Conservation (phyloP, 1,140 invertebrate genomes). For the Calliphora vicina region DNA sequence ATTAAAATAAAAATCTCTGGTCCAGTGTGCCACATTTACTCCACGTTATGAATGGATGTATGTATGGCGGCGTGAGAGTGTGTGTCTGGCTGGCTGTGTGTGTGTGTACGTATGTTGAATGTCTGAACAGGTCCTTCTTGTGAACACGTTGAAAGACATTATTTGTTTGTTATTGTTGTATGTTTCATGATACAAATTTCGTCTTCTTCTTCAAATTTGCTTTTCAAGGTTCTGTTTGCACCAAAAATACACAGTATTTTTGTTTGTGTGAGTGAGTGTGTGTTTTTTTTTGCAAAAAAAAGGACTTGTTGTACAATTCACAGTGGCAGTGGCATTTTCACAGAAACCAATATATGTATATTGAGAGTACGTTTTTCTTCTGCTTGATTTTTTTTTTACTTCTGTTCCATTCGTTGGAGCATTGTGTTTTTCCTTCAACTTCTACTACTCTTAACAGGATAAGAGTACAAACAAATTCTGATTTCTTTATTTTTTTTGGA, state of each 20-base stretch:
- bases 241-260: background rate
- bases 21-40: background rate
- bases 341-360: constrained; percentile 2
- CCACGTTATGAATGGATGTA: too few species aligned
- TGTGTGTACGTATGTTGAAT: background rate
- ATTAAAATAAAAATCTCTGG: background rate
- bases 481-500: background rate
- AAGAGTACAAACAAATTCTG: background rate
- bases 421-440: background rate
- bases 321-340: background rate
- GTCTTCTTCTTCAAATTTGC: background rate
- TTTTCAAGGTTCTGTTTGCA: background rate
- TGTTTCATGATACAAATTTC: background rate
- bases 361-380: background rate
- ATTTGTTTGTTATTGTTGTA: background rate
- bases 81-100: background rate
- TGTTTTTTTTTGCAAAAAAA: background rate
- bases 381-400: constrained; percentile 11
- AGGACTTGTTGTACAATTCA: constrained; percentile 14
- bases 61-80: background rate
- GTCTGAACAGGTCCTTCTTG: constrained; percentile 1
- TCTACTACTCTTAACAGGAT: background rate
- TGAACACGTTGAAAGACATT: background rate
- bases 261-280: background rate
- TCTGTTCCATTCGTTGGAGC: background rate